These are phyloP conservation scores for Camelus bactrianus DNA, from an alignment of 2,113 vertebrate genomes.

Conservation along the genomic window DNA sequence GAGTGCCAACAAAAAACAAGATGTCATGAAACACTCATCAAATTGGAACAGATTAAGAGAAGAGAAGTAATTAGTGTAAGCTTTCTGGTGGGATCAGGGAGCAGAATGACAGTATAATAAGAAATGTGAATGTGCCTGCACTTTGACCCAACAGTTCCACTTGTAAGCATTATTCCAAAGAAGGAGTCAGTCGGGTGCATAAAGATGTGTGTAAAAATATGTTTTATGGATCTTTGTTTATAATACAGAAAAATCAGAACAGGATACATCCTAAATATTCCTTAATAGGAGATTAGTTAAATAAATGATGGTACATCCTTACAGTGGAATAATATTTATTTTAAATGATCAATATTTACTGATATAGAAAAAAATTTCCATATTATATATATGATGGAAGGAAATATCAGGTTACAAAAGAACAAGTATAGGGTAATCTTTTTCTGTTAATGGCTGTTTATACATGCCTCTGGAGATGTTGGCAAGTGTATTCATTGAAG, in stretches of 20 bases:
- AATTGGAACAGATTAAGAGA: not conserved
- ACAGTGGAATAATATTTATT: not conserved
- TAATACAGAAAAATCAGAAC: not conserved
- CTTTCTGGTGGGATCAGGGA: not conserved
- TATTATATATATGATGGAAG: not conserved
- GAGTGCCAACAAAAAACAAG: not conserved
- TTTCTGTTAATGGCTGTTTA: not conserved
- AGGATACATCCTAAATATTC: not conserved
- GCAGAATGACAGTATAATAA: not conserved
- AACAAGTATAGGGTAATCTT: not conserved
- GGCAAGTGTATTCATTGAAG: not conserved
- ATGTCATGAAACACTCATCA: not conserved
- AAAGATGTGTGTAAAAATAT: not conserved
- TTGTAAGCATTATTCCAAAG: not conserved
- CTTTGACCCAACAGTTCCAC: not conserved
- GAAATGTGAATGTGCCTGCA: not conserved
- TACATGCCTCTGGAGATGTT: not conserved
- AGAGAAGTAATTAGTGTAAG: not conserved
- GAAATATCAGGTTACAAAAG: not conserved
- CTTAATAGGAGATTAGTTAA: not conserved
- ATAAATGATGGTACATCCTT: not conserved
- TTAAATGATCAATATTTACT: not conserved
- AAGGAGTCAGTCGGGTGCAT: not conserved
- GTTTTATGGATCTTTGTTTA: slow-evolving; percentile 20
- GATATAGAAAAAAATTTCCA: not conserved